phyloP scores from a whole-genome alignment of 2,888 invertebrate genomes.

The Stratiomys singularior region DNA sequence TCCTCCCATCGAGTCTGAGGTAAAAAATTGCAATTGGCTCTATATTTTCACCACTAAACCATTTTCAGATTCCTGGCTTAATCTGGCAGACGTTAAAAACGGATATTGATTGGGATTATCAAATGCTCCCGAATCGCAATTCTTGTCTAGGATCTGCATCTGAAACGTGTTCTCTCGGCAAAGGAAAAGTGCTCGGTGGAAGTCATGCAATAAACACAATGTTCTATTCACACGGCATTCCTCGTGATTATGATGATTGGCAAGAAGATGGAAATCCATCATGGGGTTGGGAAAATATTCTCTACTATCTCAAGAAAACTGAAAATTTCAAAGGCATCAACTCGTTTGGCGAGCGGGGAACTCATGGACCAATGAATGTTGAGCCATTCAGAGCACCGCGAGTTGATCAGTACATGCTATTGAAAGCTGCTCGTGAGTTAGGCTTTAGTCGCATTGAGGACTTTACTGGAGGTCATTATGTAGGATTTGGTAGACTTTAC shows the following conservation, averaged over 20 bases:
- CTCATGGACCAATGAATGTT: constrained; percentile 74
- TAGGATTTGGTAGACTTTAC: constrained; percentile 77
- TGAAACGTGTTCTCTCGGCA: constrained; percentile 72
- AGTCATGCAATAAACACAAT: constrained; percentile 84
- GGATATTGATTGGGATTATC: constrained; percentile 58
- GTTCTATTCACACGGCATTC: constrained; percentile 83
- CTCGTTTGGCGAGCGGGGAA: constrained; percentile 68
- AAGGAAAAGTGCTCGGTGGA: constrained; percentile 80
- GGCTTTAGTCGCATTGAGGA: constrained; percentile 71
- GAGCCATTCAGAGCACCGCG: constrained; percentile 72
- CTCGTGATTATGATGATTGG: constrained; percentile 82
- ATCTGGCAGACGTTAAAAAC: constrained; percentile 55
- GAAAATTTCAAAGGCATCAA: constrained; percentile 77
- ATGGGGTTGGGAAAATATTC: constrained; percentile 77
- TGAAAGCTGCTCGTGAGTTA: constrained; percentile 73
- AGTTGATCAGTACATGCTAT: constrained; percentile 70
- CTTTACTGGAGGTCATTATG: constrained; percentile 76
- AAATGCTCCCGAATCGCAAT: constrained; percentile 56
- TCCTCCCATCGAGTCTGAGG: constrained; percentile 68
- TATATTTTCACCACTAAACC: not conserved
- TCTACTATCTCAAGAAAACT: constrained; percentile 84
- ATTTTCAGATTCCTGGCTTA: constrained; percentile 56
- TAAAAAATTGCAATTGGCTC: constrained; percentile 52
- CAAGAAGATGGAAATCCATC: constrained; percentile 73
- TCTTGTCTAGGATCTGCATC: constrained; percentile 57